Percentiles rank a stretch among this genome's conserved stretches.
These are phyloP conservation scores for Phalacrocorax brasilianus DNA, from an alignment of 2,113 vertebrate species.

Conservation along the genomic window DNA sequence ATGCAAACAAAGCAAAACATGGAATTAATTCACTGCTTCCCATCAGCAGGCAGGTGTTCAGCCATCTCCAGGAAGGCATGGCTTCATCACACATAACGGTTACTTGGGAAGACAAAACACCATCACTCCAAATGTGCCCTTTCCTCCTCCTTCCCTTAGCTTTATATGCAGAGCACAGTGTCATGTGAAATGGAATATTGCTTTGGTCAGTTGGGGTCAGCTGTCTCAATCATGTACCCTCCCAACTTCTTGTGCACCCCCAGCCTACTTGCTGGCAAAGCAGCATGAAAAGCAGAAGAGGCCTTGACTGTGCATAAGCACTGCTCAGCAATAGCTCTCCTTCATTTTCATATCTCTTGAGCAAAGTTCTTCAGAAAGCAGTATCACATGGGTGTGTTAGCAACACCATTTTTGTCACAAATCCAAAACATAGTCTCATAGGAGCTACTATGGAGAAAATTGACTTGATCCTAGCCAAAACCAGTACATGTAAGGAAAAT, in stretches of 20 bases:
- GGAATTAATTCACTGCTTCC: background rate
- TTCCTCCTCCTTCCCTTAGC: background rate
- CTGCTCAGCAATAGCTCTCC: background rate
- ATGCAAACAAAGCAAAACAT: background rate
- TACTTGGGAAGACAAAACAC: background rate
- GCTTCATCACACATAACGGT: rapidly evolving
- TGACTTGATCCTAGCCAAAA: background rate
- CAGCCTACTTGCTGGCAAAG: rapidly evolving
- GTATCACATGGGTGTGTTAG: background rate
- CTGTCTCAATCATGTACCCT: background rate
- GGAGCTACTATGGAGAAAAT: background rate
- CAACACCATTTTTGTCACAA: background rate
- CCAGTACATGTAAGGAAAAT: background rate
- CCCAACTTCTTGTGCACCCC: background rate
- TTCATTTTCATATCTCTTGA: too few species aligned
- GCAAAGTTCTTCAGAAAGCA: too few species aligned
- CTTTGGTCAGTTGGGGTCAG: background rate
- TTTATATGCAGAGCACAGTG: background rate
- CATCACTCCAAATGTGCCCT: too few species aligned
- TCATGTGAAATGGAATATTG: background rate
- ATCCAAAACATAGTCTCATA: background rate
- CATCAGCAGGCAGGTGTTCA: background rate
- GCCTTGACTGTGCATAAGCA: background rate
- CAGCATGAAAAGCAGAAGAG: background rate
- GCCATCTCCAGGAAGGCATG: background rate